Evolutionary conservation across 2,113 vertebrate genomes (phyloP).

Genomic region (Oceanites oceanicus): DNA sequence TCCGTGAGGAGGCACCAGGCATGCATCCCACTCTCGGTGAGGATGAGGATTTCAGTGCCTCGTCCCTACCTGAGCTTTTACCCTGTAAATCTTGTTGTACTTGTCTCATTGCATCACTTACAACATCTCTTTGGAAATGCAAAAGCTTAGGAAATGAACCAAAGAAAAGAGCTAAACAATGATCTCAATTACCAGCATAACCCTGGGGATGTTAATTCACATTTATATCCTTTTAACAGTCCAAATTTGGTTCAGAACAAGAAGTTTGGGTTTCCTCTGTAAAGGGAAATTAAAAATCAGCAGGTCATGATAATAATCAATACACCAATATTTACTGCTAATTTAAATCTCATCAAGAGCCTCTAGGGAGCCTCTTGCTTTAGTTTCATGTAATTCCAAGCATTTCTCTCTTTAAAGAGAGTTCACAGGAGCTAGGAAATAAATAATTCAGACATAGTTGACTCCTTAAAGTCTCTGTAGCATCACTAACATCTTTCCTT

Average conservation of each 20-base stretch:
- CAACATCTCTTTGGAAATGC: neutral
- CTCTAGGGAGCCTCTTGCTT: neutral
- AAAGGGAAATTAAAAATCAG: neutral
- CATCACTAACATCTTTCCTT: neutral
- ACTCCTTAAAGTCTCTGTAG: neutral
- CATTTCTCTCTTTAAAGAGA: neutral
- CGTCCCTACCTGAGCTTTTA: neutral
- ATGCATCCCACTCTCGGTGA: rapidly evolving
- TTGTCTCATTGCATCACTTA: neutral
- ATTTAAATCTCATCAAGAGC: neutral
- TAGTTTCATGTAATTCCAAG: neutral
- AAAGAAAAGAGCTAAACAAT: neutral
- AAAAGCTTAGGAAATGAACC: neutral
- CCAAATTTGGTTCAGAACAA: neutral
- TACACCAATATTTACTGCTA: neutral
- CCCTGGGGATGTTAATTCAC: neutral
- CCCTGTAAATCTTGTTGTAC: neutral
- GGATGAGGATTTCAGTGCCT: neutral
- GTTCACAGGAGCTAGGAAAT: neutral
- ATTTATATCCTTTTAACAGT: neutral
- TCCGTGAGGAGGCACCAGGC: neutral
- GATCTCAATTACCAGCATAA: neutral
- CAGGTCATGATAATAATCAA: neutral
- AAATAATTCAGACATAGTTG: neutral
- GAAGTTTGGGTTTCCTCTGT: neutral